Evolutionary conservation across 2,113 vertebrate genomes (phyloP).

Genomic region (Thamnophis sirtalis): DNA sequence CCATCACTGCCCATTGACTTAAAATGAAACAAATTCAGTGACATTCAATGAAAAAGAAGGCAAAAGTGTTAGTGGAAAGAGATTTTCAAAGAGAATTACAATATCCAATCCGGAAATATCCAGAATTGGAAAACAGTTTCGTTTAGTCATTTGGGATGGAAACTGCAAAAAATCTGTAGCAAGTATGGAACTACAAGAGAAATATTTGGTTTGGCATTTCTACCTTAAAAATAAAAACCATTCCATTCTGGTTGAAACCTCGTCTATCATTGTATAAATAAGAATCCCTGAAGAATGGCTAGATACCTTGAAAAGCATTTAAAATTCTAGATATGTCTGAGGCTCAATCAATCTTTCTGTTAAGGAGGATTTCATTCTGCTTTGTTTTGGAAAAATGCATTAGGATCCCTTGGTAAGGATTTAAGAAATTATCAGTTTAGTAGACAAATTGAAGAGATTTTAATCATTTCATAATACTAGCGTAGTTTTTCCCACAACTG

Average conservation of each 20-base stretch:
- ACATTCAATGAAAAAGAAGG: background rate
- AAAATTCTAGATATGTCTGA: background rate
- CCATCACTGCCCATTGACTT: background rate
- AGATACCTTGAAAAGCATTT: background rate
- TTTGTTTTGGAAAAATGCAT: background rate
- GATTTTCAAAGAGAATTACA: background rate
- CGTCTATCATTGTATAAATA: background rate
- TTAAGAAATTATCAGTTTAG: background rate
- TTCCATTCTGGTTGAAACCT: background rate
- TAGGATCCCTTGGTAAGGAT: background rate
- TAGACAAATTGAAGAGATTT: background rate
- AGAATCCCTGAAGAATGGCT: background rate
- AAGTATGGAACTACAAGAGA: background rate
- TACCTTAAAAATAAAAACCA: background rate
- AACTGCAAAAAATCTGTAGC: background rate
- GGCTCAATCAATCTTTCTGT: background rate
- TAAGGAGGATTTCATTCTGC: background rate
- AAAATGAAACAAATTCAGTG: background rate
- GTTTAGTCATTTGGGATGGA: background rate
- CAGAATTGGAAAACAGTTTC: background rate
- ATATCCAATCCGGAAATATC: background rate
- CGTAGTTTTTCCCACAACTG: background rate
- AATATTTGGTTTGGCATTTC: background rate
- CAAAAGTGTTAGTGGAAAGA: background rate
- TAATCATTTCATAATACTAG: background rate